phyloP scores from a whole-genome alignment of 1,140 invertebrate genomes.

The Brachionus sp. region DNA sequence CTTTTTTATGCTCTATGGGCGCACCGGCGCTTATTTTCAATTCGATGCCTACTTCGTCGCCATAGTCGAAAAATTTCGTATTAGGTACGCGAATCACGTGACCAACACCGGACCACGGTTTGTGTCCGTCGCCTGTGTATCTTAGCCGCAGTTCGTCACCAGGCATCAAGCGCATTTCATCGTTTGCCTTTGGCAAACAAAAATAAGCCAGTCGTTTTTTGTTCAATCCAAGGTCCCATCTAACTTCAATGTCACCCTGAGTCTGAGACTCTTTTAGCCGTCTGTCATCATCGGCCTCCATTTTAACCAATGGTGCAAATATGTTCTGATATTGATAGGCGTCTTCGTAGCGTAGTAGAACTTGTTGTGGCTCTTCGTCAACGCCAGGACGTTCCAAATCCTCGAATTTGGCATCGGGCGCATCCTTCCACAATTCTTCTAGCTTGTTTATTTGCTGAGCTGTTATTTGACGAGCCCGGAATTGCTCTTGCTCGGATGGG shows the following conservation, averaged over 20 bases:
- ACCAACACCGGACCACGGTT: conserved; percentile 84
- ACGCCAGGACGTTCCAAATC: conserved; percentile 95
- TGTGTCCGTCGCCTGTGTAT: conserved; percentile 83
- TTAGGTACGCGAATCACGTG: conserved; percentile 97
- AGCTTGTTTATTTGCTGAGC: conserved; percentile 94
- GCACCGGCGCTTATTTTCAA: conserved; percentile 83
- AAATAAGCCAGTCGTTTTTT: conserved; percentile 85
- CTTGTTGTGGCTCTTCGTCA: conserved; percentile 93
- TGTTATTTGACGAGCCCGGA: conserved; percentile 87
- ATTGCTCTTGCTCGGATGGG: conserved; percentile 83
- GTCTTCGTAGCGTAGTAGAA: conserved; percentile 89
- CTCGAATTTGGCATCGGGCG: conserved; percentile 92
- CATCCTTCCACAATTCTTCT: conserved; percentile 98
- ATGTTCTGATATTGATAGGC: conserved; percentile 98
- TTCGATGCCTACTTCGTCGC: conserved; percentile 95
- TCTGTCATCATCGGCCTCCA: conserved; percentile 98
- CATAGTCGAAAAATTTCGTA: conserved; percentile 72
- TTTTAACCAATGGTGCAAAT: conserved; percentile 90
- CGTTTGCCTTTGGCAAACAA: conserved; percentile 32
- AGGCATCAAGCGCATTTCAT: conserved; percentile 97
- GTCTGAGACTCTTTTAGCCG: conserved; percentile 96
- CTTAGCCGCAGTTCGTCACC: conserved; percentile 91
- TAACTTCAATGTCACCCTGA: conserved; percentile 94
- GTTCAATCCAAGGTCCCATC: conserved; percentile 96
- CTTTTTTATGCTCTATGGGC: conserved; percentile 83